A percentile compares a stretch with the other conserved stretches of the same genome.
These are phyloP conservation scores for Ptilonorhynchus violaceus DNA, from an alignment of 2,113 vertebrate species.

Conservation along the genomic window DNA sequence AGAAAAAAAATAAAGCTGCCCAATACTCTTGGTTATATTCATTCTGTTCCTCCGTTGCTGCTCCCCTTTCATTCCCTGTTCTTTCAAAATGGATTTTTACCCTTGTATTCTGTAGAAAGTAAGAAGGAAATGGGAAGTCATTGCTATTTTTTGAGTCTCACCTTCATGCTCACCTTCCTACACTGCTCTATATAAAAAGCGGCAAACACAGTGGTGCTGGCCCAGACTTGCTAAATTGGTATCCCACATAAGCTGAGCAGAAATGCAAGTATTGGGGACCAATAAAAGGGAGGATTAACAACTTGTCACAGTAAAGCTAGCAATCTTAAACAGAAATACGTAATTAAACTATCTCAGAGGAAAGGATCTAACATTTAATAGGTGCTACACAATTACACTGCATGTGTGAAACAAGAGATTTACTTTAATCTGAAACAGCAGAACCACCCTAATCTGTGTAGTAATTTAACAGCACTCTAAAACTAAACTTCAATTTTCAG, in stretches of 20 bases:
- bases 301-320: neutral
- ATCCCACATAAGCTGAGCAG: neutral
- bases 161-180: neutral
- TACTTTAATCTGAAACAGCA: neutral
- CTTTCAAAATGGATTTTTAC: neutral
- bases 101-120: neutral
- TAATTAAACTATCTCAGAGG: neutral
- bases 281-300: neutral
- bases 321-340: neutral
- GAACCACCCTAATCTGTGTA: neutral
- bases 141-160: neutral
- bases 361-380: neutral
- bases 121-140: neutral
- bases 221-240: neutral
- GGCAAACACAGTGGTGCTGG: neutral
- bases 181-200: neutral
- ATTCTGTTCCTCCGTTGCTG: neutral
- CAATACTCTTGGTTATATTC: neutral
- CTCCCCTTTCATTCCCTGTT: neutral
- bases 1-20: neutral
- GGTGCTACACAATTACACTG: neutral
- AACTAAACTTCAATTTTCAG: conserved; percentile 16
- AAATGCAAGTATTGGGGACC: neutral
- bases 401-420: neutral
- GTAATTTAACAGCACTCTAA: neutral